phyloP scores from a whole-genome alignment of 1,140 invertebrate species.

The Pissodes strobi region DNA sequence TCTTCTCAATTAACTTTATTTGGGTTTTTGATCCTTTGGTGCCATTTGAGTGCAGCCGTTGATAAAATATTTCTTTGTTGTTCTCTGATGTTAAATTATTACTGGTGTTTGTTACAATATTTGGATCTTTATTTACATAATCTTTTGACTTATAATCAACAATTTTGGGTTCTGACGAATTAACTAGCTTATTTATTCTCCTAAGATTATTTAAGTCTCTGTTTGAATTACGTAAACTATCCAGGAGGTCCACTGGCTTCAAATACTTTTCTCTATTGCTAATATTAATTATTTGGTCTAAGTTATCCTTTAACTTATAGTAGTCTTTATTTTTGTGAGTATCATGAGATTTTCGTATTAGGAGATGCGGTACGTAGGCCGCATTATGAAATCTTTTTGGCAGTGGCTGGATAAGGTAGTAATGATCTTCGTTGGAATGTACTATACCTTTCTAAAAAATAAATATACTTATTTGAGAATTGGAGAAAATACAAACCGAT shows the following conservation, averaged over 20 bases:
- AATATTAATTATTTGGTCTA: slow-evolving; percentile 1
- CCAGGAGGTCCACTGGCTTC: no score
- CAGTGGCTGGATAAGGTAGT: slow-evolving; percentile 65
- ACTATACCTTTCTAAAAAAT: slow-evolving; percentile 60
- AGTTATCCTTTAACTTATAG: slow-evolving; percentile 18
- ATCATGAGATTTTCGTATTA: slow-evolving; percentile 40
- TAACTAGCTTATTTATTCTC: not conserved
- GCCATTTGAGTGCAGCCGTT: slow-evolving; percentile 6
- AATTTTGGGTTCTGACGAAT: not conserved
- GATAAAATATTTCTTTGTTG: slow-evolving; percentile 35
- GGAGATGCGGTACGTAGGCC: slow-evolving; percentile 41
- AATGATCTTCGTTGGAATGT: slow-evolving; percentile 57
- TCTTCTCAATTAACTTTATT: slow-evolving; percentile 12
- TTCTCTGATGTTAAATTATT: no score
- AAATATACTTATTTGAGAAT: slow-evolving; percentile 9
- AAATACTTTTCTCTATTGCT: no score
- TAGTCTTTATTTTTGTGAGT: slow-evolving; percentile 16
- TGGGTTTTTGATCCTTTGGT: slow-evolving; percentile 13
- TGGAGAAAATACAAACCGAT: no score
- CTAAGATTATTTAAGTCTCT: not conserved
- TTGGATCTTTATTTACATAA: not conserved
- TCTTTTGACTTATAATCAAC: no score
- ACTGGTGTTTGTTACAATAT: not conserved
- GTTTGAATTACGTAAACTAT: not conserved
- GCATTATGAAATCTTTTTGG: slow-evolving; percentile 61